These are phyloP conservation scores for Chaetogeoica ovagalla DNA, from an alignment of 2,888 invertebrate species.

Conservation along the genomic window DNA sequence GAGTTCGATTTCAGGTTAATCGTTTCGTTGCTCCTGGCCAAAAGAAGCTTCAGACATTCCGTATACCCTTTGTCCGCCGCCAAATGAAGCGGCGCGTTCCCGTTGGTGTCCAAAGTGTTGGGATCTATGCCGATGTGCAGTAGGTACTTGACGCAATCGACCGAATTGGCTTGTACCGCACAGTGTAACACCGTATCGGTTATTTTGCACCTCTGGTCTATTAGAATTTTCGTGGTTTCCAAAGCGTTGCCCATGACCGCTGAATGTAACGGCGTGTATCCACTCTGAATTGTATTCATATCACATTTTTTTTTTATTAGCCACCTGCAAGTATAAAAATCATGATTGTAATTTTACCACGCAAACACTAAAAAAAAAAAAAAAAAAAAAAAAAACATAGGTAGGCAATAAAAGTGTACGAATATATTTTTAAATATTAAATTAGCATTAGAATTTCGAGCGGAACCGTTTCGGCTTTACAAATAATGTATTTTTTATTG, in stretches of 20 bases:
- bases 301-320: slow-evolving; percentile 71
- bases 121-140: slow-evolving; percentile 75
- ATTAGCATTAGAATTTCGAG: neutral
- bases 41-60: slow-evolving; percentile 69
- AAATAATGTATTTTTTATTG: neutral
- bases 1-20: slow-evolving; percentile 73
- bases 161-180: slow-evolving; percentile 80
- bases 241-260: slow-evolving; percentile 86
- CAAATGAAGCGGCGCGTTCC: slow-evolving; percentile 75
- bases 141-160: slow-evolving; percentile 78
- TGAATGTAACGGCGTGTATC: slow-evolving; percentile 81
- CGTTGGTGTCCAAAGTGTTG: slow-evolving; percentile 72
- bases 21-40: slow-evolving; percentile 73
- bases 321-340: slow-evolving; percentile 58
- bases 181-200: slow-evolving; percentile 81
- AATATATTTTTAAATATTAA: neutral
- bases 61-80: slow-evolving; percentile 73
- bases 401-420: neutral
- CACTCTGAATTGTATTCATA: slow-evolving; percentile 69
- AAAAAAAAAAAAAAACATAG: too few relatives aligned
- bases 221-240: slow-evolving; percentile 76
- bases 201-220: slow-evolving; percentile 66
- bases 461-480: neutral
- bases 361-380: neutral
- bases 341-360: slow-evolving; percentile 1